Evolutionary conservation across 2,113 vertebrate genomes (phyloP), one percentile per base, ranked within the genome.

Genomic region (Falco punctatus): DNA sequence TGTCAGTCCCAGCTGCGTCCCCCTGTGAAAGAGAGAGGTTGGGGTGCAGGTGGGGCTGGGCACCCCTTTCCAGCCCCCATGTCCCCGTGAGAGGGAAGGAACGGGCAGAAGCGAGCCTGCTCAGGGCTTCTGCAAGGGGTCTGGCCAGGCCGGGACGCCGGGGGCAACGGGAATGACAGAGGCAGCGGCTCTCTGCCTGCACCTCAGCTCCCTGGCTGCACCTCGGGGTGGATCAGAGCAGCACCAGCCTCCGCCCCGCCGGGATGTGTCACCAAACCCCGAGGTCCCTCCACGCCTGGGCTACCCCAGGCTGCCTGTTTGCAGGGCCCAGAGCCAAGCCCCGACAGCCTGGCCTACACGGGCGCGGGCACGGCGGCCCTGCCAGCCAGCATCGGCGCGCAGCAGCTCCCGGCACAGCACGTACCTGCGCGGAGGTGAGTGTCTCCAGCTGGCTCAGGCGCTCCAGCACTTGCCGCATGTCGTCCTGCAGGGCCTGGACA

Each of bases 381-480:
- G 30, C 28, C 40, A 38, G 44, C 30, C 40, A 9, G 48, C 6
- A 2, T 2, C 11, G 2, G 26, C 6, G 1, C 1, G 5, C 2
- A 4, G 73, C 7, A 3, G 26, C 35, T 58, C 7, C 38, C 17
- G 2, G 3, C 10, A 18, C 2, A 7, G 35, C 4, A 9, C 42
- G 22, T 96, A 99, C 99, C 97, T 99, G 98, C 40, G 94, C 49
- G 1, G 96, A 75, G 4, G 91, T 66, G 28, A 98, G 97, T 17
- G 48, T 90, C 96, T 99, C 99, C 96, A 99, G 98, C 83, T 85
- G 93, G 64, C 98, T 97, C 81, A 99, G 98, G 19, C 99, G 96
- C 58, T 98, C 97, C 98, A 98, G 98, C 61, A 99, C 98, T 1
- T 97, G 98, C 92, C 48, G 98, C 98, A 99, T 99, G 97, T 99